Evolutionary conservation across 30 jellyfish, hydroid and myxozoan species (phyloP).

Genomic region (Aurelia sp.): DNA sequence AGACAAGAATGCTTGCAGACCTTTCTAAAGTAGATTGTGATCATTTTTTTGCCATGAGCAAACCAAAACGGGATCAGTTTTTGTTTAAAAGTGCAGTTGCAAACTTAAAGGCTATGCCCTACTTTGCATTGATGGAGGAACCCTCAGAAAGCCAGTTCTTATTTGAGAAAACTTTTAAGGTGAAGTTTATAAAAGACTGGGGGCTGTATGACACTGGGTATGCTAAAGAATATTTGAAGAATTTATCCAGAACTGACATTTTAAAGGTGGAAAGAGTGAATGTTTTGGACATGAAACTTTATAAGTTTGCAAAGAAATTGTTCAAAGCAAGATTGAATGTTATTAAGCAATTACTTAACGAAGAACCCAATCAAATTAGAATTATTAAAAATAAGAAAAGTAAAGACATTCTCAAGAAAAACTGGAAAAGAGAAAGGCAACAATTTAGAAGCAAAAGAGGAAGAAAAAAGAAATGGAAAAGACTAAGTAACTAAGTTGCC

Average conservation of each 20-base stretch:
- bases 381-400: slow-evolving; percentile 32
- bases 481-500: neutral
- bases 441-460: neutral
- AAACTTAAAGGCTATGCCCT: slow-evolving; percentile 61
- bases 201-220: slow-evolving; percentile 67
- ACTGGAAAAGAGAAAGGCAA: slow-evolving; percentile 43
- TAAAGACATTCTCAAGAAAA: neutral
- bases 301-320: slow-evolving; percentile 71
- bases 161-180: slow-evolving; percentile 84
- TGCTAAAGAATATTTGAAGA: slow-evolving; percentile 70
- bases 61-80: slow-evolving; percentile 8
- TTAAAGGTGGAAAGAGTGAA: slow-evolving; percentile 38
- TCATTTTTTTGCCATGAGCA: slow-evolving; percentile 3
- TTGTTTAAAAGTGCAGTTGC: slow-evolving; percentile 68
- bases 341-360: slow-evolving; percentile 1
- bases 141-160: slow-evolving; percentile 84
- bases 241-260: slow-evolving; percentile 22
- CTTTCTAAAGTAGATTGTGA: slow-evolving; percentile 60
- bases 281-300: slow-evolving; percentile 68
- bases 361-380: slow-evolving; percentile 10
- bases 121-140: slow-evolving; percentile 69
- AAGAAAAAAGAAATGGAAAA: neutral
- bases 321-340: slow-evolving; percentile 43
- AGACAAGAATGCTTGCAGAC: slow-evolving; percentile 91
- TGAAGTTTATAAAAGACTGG: slow-evolving; percentile 72